Evolutionary conservation across 2,797 vertebrate genomes (phyloP).

Genomic region (Rhodeus uyekii): DNA sequence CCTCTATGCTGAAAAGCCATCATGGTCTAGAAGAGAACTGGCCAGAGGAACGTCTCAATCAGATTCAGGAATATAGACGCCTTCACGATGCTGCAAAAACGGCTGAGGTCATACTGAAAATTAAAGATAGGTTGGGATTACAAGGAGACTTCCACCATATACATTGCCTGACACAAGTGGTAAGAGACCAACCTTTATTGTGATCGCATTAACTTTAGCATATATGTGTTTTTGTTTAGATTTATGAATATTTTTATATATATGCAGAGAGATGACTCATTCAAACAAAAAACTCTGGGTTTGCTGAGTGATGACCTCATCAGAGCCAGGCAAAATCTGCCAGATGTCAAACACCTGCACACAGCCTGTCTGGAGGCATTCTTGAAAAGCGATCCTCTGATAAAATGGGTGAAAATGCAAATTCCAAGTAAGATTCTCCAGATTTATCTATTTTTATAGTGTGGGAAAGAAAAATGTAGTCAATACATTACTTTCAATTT

Average conservation of each 20-base stretch:
- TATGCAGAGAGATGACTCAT: constrained; percentile 65
- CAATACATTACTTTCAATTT: not conserved
- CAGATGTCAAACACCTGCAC: constrained; percentile 59
- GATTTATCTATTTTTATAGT: not conserved
- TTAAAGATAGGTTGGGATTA: constrained; percentile 61
- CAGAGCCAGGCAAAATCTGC: constrained; percentile 62
- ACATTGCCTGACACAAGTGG: constrained; percentile 67
- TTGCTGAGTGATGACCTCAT: constrained; percentile 67
- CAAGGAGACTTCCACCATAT: constrained; percentile 71
- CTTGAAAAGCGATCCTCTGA: constrained; percentile 62
- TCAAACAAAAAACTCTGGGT: constrained; percentile 60
- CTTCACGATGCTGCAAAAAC: constrained; percentile 66
- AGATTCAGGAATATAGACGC: constrained; percentile 72
- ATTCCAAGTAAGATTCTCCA: constrained; percentile 64
- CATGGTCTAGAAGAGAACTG: constrained; percentile 46
- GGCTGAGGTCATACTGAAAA: constrained; percentile 64
- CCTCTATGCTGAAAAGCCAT: constrained; percentile 11
- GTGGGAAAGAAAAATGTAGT: not conserved
- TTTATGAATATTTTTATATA: not conserved
- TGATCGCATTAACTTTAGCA: not conserved
- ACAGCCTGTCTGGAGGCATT: constrained; percentile 72
- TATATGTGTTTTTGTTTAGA: not conserved
- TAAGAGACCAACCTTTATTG: constrained; percentile 51
- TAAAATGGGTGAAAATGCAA: constrained; percentile 70
- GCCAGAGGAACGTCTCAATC: constrained; percentile 49